Conservation (phyloP, 2,113 vertebrate genomes). For the Piliocolobus tephrosceles region DNA sequence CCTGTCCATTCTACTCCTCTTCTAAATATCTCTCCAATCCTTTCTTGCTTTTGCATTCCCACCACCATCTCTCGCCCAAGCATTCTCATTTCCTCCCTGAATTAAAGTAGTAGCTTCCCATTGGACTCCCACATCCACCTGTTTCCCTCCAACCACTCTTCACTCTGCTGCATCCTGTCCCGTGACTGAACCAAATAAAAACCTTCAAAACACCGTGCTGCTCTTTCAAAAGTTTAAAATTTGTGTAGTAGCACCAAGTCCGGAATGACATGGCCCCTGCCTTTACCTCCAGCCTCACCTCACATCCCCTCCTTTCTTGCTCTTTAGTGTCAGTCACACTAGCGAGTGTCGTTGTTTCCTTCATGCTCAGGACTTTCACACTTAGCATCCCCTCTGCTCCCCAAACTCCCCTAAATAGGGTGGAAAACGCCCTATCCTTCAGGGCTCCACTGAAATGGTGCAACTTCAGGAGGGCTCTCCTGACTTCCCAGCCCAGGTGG, state of each 20-base stretch:
- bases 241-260: neutral
- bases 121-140: neutral
- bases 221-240: neutral
- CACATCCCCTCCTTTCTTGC: no score
- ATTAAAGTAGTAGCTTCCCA: neutral
- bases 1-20: no score
- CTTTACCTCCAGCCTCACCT: neutral
- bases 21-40: neutral
- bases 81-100: neutral
- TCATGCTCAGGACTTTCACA: neutral
- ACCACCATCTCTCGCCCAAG: neutral
- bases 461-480: neutral
- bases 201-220: neutral
- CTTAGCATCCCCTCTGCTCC: fast-evolving
- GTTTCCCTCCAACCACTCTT: neutral
- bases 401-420: neutral
- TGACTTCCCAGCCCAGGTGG: neutral
- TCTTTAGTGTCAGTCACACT: neutral
- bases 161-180: neutral
- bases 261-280: neutral
- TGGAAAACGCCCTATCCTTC: neutral
- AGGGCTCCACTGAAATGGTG: neutral
- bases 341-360: no score
- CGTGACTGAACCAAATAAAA: neutral
- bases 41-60: neutral